These are phyloP conservation scores for Saturnia pavonia DNA, from an alignment of 2,888 invertebrate genomes.

Conservation along the genomic window DNA sequence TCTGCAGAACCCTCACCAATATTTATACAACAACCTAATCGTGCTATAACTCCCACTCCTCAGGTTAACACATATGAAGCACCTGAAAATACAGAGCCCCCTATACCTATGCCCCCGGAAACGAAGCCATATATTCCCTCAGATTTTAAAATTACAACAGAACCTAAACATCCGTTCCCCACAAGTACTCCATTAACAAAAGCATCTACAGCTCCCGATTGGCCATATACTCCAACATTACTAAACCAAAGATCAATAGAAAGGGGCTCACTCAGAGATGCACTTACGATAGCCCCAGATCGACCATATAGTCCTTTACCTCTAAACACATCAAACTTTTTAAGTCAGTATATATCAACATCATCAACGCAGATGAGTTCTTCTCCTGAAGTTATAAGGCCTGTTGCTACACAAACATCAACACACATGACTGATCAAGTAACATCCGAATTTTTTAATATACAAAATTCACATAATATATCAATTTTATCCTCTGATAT, in stretches of 20 bases:
- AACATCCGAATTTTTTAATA: slow-evolving; percentile 56
- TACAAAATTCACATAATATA: slow-evolving; percentile 66
- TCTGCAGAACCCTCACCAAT: slow-evolving; percentile 50
- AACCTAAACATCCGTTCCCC: slow-evolving; percentile 71
- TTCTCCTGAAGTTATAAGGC: slow-evolving; percentile 57
- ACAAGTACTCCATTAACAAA: slow-evolving; percentile 84
- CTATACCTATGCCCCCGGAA: slow-evolving; percentile 84
- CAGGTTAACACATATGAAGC: slow-evolving; percentile 74
- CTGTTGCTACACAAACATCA: slow-evolving; percentile 60
- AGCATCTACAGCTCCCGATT: slow-evolving; percentile 86
- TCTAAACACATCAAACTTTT: slow-evolving; percentile 66
- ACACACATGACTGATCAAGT: slow-evolving; percentile 53
- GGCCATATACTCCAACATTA: slow-evolving; percentile 82
- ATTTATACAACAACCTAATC: slow-evolving; percentile 57
- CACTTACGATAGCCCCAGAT: slow-evolving; percentile 84
- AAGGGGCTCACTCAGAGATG: slow-evolving; percentile 79
- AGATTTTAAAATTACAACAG: slow-evolving; percentile 81
- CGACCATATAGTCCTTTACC: slow-evolving; percentile 82
- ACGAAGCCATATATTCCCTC: slow-evolving; percentile 86
- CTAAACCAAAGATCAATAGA: slow-evolving; percentile 63
- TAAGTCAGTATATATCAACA: slow-evolving; percentile 52
- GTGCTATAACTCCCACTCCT: slow-evolving; percentile 65
- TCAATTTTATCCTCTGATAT: slow-evolving; percentile 61
- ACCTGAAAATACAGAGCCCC: slow-evolving; percentile 70
- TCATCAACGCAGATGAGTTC: slow-evolving; percentile 47